Evolutionary conservation across 2,888 invertebrate species (phyloP).

Genomic region (Nephrotoma appendiculata): DNA sequence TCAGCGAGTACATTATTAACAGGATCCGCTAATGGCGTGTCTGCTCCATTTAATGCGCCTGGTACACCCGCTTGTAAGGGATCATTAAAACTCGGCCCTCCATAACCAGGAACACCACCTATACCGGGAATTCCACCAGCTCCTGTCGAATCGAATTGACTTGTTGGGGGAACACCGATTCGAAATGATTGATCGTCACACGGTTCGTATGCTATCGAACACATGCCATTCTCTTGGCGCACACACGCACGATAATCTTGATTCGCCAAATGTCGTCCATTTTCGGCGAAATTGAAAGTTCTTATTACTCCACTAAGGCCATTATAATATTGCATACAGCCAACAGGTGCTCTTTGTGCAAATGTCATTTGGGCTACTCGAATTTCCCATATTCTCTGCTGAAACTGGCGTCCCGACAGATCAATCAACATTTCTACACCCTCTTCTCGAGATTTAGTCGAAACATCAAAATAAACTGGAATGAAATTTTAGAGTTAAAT

Average conservation of each 20-base stretch:
- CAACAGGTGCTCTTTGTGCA: constrained; percentile 58
- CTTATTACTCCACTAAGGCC: constrained; percentile 41
- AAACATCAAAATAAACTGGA: constrained; percentile 30
- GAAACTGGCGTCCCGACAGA: constrained; percentile 45
- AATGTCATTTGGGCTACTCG: constrained; percentile 63
- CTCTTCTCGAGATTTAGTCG: constrained; percentile 3
- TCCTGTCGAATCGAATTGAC: constrained; percentile 5
- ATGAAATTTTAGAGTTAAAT: neutral
- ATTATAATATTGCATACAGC: constrained; percentile 61
- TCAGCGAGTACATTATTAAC: neutral
- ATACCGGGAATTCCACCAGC: constrained; percentile 4
- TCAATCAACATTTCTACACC: constrained; percentile 31
- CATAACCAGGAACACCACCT: constrained; percentile 7
- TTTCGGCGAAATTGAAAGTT: constrained; percentile 70
- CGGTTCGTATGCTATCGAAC: constrained; percentile 60
- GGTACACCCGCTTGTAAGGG: constrained; percentile 5
- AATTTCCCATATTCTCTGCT: constrained; percentile 64
- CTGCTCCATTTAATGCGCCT: neutral
- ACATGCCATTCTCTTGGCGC: constrained; percentile 51
- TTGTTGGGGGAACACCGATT: constrained; percentile 40
- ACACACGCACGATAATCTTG: constrained; percentile 69
- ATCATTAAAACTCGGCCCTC: constrained; percentile 8
- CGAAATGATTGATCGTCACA: constrained; percentile 64
- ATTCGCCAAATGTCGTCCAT: constrained; percentile 63
- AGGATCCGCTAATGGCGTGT: constrained; percentile 4